A percentile compares a stretch with the other conserved stretches of the same genome.
Conservation (phyloP, 2,888 invertebrate genomes). For the Agrenia bidenticulata region DNA sequence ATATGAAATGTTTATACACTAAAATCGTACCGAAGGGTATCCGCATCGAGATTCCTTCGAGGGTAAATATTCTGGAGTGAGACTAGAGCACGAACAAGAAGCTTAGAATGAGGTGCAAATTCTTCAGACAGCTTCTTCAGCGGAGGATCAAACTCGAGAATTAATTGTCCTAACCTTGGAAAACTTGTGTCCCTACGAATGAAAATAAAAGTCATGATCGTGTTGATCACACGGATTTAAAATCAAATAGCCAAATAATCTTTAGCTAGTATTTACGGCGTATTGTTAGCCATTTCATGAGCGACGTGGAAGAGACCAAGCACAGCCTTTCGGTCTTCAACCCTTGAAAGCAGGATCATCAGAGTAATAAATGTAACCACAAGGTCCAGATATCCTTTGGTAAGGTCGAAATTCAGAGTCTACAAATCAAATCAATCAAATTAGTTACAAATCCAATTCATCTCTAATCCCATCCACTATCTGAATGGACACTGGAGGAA, state of each 20-base stretch:
- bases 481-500: too few relatives aligned
- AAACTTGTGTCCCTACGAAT: constrained; percentile 75
- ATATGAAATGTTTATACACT: not conserved
- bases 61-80: constrained; percentile 87
- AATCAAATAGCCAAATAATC: too few relatives aligned
- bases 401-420: constrained; percentile 92
- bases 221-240: too few relatives aligned
- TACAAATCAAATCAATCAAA: constrained; percentile 54
- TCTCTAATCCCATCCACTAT: too few relatives aligned
- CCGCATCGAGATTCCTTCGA: constrained; percentile 68
- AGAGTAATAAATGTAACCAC: constrained; percentile 90
- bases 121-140: constrained; percentile 94
- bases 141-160: constrained; percentile 95
- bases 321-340: constrained; percentile 97
- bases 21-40: constrained; percentile 45
- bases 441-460: too few relatives aligned
- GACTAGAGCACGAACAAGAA: constrained; percentile 79
- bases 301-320: constrained; percentile 96
- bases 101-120: constrained; percentile 88
- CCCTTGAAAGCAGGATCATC: constrained; percentile 95
- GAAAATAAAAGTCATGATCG: too few relatives aligned
- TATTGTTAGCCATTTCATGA: constrained; percentile 90
- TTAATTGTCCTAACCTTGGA: constrained; percentile 94
- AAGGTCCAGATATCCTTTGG: constrained; percentile 91
- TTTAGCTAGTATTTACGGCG: constrained; percentile 58